Conservation (phyloP, 2,113 vertebrate species). For the Eira barbara region DNA sequence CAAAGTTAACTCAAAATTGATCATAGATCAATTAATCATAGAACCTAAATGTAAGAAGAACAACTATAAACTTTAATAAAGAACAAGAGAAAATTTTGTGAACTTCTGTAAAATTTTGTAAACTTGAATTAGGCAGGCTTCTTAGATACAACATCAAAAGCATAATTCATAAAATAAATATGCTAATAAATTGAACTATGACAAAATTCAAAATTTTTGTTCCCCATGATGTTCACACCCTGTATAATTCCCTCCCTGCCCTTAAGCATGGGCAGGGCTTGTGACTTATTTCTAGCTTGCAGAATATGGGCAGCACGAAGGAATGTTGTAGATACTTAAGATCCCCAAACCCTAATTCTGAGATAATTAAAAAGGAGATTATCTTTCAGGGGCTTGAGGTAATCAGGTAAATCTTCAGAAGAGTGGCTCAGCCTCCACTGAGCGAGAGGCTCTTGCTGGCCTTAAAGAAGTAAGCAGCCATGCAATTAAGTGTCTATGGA, state of each 20-base stretch:
- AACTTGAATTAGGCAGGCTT: not conserved
- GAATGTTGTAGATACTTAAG: not conserved
- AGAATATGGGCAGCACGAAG: not conserved
- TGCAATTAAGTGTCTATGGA: not conserved
- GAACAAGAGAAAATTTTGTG: not conserved
- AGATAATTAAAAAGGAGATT: not conserved
- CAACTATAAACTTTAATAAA: not conserved
- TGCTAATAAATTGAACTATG: not conserved
- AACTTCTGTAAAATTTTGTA: not conserved
- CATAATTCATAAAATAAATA: not conserved
- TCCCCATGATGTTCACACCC: not conserved
- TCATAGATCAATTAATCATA: not conserved
- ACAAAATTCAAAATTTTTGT: not conserved
- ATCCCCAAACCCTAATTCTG: not conserved
- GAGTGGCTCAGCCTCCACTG: not conserved
- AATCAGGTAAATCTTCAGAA: not conserved
- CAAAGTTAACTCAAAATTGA: not conserved
- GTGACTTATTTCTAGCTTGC: not conserved
- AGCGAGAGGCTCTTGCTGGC: not conserved
- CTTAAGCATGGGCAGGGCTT: not conserved
- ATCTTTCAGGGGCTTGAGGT: not conserved
- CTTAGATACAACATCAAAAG: not conserved
- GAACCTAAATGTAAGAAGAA: not conserved
- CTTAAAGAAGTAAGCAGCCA: not conserved
- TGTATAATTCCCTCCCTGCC: not conserved